These are phyloP conservation scores for Formica exsecta DNA, from an alignment of 1,140 invertebrate genomes.

Conservation along the genomic window DNA sequence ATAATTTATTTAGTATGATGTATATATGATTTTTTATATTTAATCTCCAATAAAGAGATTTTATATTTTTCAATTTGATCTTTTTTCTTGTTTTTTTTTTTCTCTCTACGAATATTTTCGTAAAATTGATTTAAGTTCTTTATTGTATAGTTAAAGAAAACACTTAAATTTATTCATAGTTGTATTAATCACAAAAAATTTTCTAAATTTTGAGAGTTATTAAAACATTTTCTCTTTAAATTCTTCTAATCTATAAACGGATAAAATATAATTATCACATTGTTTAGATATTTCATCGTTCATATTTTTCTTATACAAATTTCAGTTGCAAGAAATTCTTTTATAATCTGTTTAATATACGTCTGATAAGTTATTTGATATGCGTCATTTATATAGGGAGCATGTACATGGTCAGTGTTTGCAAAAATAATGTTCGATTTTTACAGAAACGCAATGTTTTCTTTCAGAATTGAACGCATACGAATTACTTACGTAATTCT, in stretches of 20 bases:
- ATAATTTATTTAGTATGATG: too few species aligned
- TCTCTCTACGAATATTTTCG: neutral
- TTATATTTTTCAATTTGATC: neutral
- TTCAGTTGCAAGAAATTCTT: too few species aligned
- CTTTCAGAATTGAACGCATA: neutral
- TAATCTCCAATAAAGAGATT: constrained; percentile 1
- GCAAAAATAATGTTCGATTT: neutral
- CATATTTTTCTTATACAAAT: too few species aligned
- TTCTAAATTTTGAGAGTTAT: too few species aligned
- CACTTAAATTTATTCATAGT: neutral
- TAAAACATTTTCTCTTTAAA: neutral
- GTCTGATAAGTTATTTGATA: too few species aligned
- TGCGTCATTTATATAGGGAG: too few species aligned
- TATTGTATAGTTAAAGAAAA: neutral
- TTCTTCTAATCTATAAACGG: neutral
- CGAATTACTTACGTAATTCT: neutral
- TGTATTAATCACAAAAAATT: too few species aligned
- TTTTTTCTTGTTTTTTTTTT: neutral
- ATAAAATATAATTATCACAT: too few species aligned
- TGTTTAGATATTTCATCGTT: too few species aligned
- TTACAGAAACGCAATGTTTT: neutral
- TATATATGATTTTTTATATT: too few species aligned
- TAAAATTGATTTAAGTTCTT: neutral
- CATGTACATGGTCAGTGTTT: neutral
- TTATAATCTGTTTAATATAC: too few species aligned